Conservation (phyloP, 2,113 vertebrate genomes). For the Ammodytes dubius region DNA sequence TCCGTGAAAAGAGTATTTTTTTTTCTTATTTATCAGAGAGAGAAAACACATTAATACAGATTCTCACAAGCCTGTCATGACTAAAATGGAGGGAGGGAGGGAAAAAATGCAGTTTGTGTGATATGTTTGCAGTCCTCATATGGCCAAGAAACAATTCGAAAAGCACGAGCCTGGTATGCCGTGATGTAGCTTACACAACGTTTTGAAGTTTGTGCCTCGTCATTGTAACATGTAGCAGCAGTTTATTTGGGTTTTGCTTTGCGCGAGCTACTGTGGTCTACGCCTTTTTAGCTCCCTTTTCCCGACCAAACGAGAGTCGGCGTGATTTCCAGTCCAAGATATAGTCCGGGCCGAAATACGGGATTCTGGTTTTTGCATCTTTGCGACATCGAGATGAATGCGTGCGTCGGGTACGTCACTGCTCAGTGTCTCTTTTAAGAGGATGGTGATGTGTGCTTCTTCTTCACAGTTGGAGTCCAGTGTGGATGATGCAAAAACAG, state of each 20-base stretch:
- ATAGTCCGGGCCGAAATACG: background rate
- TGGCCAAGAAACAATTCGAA: constrained; percentile 17
- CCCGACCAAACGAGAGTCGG: constrained; percentile 30
- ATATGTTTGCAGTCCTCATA: constrained; percentile 40
- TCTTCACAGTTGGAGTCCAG: constrained; percentile 84
- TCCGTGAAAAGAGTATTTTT: constrained; percentile 36
- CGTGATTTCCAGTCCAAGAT: constrained; percentile 24
- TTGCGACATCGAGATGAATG: constrained; percentile 63
- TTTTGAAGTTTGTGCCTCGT: constrained; percentile 38
- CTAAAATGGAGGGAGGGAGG: constrained; percentile 18
- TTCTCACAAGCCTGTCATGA: constrained; percentile 55
- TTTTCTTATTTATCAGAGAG: constrained; percentile 32
- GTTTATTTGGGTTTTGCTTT: constrained; percentile 65
- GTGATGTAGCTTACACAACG: constrained; percentile 29
- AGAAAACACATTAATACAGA: constrained; percentile 43
- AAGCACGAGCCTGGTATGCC: constrained; percentile 47
- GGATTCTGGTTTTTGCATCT: constrained; percentile 17
- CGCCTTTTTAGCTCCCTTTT: constrained; percentile 38
- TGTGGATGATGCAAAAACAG: constrained; percentile 72
- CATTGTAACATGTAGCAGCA: constrained; percentile 45
- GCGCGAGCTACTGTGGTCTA: constrained; percentile 20
- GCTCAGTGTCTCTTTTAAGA: constrained; percentile 58
- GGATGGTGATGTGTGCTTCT: constrained; percentile 70
- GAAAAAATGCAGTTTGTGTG: constrained; percentile 42
- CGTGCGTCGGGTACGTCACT: constrained; percentile 66